Evolutionary conservation across 2,888 invertebrate genomes (phyloP), one percentile per base, ranked within the genome.

Genomic region (Caenorhabditis angaria): DNA sequence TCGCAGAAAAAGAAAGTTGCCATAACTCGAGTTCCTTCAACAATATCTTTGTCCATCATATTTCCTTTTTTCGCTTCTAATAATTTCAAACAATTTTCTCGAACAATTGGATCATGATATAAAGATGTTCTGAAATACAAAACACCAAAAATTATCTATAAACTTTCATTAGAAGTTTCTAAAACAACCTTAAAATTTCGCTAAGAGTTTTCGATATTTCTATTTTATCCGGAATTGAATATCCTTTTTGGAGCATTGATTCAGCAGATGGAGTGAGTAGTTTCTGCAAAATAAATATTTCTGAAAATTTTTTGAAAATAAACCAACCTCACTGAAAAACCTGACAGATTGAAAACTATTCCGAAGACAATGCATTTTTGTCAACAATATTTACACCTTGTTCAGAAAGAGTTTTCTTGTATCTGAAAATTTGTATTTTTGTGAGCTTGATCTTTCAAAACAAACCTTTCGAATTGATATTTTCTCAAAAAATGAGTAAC

Each of bases 401-500:
- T 47, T 73, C 77, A 0, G 78, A 65, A 25, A 84, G 61, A 50
- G 77, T 70, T 57, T 76, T 68, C 77, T 84, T 84, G 76, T 83
- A 84, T 56, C 82, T 78, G 48, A 54, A 76, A 51, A 59, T 29
- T n/a, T n/a, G n/a, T n/a, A n/a, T n/a, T n/a, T n/a, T n/a, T n/a
- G n/a, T n/a, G n/a, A n/a, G n/a, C n/a, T n/a, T n/a, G n/a, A n/a
- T n/a, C n/a, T n/a, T n/a, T n/a, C n/a, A n/a, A n/a, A n/a, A n/a
- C 20, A 25, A 14, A 80, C 81, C 69, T 74, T 53, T 83, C 83
- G 70, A 83, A 84, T 57, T 83, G 76, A 71, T 83, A 76, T 64
- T 84, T 84, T 28, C 84, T 56, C 50, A 84, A 77, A 57, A 84
- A 84, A 70, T 84, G 84, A 29, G 70, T 79, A 18, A 84, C 82